phyloP scores from a whole-genome alignment of 2,113 vertebrate species.

The Semicossyphus pulcher region DNA sequence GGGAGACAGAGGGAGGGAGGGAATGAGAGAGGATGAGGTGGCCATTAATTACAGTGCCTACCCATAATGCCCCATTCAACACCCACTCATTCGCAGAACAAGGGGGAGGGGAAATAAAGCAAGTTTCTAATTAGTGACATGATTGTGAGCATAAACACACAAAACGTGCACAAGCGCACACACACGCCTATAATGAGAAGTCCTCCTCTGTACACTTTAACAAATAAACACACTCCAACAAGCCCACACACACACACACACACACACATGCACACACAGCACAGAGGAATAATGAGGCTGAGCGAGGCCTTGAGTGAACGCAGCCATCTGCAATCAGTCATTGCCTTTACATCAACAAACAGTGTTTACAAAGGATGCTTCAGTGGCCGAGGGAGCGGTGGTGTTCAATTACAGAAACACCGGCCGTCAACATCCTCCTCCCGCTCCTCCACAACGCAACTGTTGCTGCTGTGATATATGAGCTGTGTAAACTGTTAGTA shows the following conservation, averaged over 20 bases:
- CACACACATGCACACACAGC: constrained; percentile 2
- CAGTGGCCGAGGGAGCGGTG: constrained; percentile 4
- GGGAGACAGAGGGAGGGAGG: not conserved
- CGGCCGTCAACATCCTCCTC: constrained; percentile 15
- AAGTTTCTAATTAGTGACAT: constrained; percentile 67
- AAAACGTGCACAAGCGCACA: constrained; percentile 5
- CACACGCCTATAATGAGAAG: constrained; percentile 22
- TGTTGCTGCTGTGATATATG: constrained; percentile 14
- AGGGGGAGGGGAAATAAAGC: constrained; percentile 46
- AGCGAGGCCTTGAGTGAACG: constrained; percentile 7
- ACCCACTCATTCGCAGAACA: constrained; percentile 44
- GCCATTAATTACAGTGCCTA: constrained; percentile 67
- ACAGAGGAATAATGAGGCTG: not conserved
- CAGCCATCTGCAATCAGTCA: constrained; percentile 44
- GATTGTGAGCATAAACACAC: constrained; percentile 51
- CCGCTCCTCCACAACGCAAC: not conserved
- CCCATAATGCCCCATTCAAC: constrained; percentile 63
- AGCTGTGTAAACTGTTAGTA: constrained; percentile 2
- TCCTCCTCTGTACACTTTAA: constrained; percentile 33
- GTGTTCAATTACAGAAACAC: constrained; percentile 43
- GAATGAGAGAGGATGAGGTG: constrained; percentile 4
- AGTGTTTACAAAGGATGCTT: constrained; percentile 45
- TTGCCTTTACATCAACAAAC: constrained; percentile 45
- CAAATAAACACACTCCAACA: constrained; percentile 43
- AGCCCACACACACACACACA: not conserved